Evolutionary conservation across 2,888 invertebrate species (phyloP), one percentile per base, ranked within the genome.

Genomic region (Bhutanitis thaidina): DNA sequence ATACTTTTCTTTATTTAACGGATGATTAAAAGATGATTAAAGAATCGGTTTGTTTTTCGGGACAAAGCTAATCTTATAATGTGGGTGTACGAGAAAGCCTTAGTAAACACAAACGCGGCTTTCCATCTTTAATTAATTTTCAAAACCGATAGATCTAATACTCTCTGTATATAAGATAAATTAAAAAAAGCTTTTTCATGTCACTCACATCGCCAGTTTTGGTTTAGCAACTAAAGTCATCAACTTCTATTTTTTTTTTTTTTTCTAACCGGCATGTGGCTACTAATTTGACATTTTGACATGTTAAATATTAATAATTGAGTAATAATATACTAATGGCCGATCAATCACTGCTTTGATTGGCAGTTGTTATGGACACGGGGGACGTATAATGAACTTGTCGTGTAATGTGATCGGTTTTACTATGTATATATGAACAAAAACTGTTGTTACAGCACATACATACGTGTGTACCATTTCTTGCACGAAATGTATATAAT

Each of bases 291-390:
- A 32, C 30, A 14, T 20, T 16, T 9, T n/a, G 44, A 29, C 29
- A 45, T 45, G 20, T 30, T 20, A 44, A 16, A 32, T 51, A 44
- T n/a, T 30, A 34, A 14, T 48, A 58, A 58, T 57, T 54, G 51
- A 58, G 54, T 55, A 45, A 43, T 37, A 49, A 45, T 44, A 32
- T 27, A 27, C 25, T 45, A 47, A 43, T 25, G 25, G 13, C 62
- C 59, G 77, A 70, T 77, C 74, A 77, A 65, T 64, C 74, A 58
- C 57, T 71, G 74, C 53, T 46, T 52, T 73, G 76, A 78, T 74
- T 74, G 72, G 67, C 74, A 75, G 62, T 50, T 56, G 57, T 64
- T 51, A 43, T 14, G 64, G 63, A 72, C 73, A 71, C 20, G 38
- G 46, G 46, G 36, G 40, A 39, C 49, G 52, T 72, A 69, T 78